Base-by-base conservation (phyloP, 2,113 vertebrate species). In the Copsychus sechellarum region DNA sequence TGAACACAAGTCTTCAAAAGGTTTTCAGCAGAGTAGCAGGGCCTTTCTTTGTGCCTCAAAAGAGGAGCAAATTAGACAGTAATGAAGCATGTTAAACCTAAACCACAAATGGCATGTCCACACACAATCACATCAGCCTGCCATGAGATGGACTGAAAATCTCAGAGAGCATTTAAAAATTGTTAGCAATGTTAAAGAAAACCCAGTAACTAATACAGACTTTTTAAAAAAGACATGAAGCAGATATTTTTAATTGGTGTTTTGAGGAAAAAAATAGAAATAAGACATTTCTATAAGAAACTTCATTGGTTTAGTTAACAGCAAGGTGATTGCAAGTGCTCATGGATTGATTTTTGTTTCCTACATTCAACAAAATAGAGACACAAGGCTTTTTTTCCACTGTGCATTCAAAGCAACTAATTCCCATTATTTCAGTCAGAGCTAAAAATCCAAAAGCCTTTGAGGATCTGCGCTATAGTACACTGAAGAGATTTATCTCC, bases 401-500 rank as follows among this genome's bases (percentile, higher is more conserved):
- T 43, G 28, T 69, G 15, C 11, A 81, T 83, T 47, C 7, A 34
- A 77, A 94, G 11, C 11, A 92, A 50, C 18, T 42, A 70, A 81
- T 61, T 93, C 54, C 77, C 26, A 53, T 91, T 83, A 88, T 81
- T 92, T 93, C 62, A 77, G 48, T 38, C 45, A 53, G 42, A 53
- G 31, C 20, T 86, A 80, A 77, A 36, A 95, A 86, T 58, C 14
- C 33, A 83, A 86, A 93, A 69, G 48, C 16, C 36, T 95, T 83
- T 88, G 76, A 83, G 58, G 36, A 92, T 82, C 45, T 77, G 26
- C 45, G 3, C 28, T 57, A 24, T 16, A 69, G 23, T 17, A 80
- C 13, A 45, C 84, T 84, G 64, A 81, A 89, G 92, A 43, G 19
- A 76, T 92, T 91, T 89, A 28, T 90, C 25, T 67, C n/a, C 40